Evolutionary conservation across 2,113 vertebrate species (phyloP), one percentile per base, ranked within the genome.

Genomic region (Xiphophorus couchianus): DNA sequence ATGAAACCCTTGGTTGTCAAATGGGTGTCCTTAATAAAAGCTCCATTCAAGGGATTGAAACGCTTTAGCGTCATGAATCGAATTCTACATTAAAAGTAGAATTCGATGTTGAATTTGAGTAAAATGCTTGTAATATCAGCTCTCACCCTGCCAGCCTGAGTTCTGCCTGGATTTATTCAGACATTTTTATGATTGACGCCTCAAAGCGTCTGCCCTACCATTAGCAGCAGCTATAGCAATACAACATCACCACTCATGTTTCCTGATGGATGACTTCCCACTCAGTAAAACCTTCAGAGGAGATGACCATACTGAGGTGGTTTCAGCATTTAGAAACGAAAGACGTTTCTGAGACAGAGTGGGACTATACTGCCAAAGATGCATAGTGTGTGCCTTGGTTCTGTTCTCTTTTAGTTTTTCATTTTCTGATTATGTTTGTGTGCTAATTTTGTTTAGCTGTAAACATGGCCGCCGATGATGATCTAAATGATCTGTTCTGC

Each of bases 151-250:
- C 12, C 13, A 27, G 22, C 64, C 64, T 25, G 13, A 39, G 25
- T 66, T 37, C 11, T 37, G 13, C 25, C 13, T 39, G 22, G 22
- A 35, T 66, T n/a, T 12, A 25, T 37, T 37, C 22, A 3, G 1
- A 3, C 1, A 10, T 33, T 66, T 66, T 39, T 15, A 27, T 71
- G 65, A 67, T 67, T 3, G 76, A 78, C 77, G 71, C 83, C 77
- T 87, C 74, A 86, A 87, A 87, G 64, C 14, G 42, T 71, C 12
- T 48, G 29, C n/a, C 71, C 61, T 65, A 70, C 79, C 60, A 66
- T 82, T 71, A 79, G 71, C 73, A 70, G n/a, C 30, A 48, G 28
- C 66, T 83, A 82, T 82, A 82, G 85, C 76, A 76, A 80, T 71
- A 69, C 70, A 76, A 72, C 63, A 67, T 80, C 68, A 62, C 25